Evolutionary conservation across 2,888 invertebrate species (phyloP), one percentile per base, ranked within the genome.

Genomic region (Stratiomys singularior): DNA sequence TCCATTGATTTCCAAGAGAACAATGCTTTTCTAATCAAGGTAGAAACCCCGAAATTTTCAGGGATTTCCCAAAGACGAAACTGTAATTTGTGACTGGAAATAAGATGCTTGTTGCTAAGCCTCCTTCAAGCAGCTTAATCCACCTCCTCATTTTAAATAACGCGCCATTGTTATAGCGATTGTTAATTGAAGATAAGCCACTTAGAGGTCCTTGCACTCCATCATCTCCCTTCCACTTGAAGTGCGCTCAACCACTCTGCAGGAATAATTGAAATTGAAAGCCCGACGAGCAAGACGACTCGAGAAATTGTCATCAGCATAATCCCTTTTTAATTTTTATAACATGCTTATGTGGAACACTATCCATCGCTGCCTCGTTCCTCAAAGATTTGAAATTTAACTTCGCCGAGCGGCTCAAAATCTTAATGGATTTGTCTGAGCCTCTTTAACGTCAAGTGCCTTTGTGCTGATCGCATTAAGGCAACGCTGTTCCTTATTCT

Each of bases 351-450:
- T 25, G 25, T 60, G 13, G 23, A 21, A 25, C 25, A 60, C 13
- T 25, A 21, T 18, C 7, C 13, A 4, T 5, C 13, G 7, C 23
- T 18, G 4, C 15, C 15, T 52, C 52, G 4, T n/a, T 4, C 18
- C 15, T 18, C 7, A 18, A 13, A 9, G 3, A 15, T 13, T 15
- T 52, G 52, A 13, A n/a, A 52, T 18, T 13, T 4, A 52, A 52
- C 52, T 52, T 52, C 7, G 18, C 52, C 4, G 7, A 18, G 15
- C 52, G 52, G 52, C 52, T 18, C n/a, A 52, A 23, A 5, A 60
- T 60, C 52, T 52, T 60, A 60, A 60, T 60, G 60, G 60, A 60
- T 60, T 60, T 60, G 60, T 23, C 7, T 60, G 60, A 1, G 60
- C 25, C 52, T 21, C 60, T 18, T 60, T 13, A 11, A 25, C 60